A percentile compares a stretch with the other conserved stretches of the same genome.
These are phyloP conservation scores for Scartelaos histophorus DNA, from an alignment of 2,113 vertebrate species.

Conservation along the genomic window DNA sequence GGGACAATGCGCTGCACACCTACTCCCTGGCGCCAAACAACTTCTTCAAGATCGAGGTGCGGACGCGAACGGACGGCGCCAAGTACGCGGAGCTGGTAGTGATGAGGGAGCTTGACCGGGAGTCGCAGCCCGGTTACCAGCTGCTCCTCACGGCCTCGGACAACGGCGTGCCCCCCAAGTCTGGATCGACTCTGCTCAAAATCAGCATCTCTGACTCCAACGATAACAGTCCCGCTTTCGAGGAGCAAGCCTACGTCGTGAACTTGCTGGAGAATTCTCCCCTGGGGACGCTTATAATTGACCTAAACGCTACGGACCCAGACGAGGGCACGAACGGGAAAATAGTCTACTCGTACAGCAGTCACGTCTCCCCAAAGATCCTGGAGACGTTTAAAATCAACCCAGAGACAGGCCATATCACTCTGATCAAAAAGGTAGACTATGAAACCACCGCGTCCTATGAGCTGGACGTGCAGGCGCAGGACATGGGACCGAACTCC, in stretches of 20 bases:
- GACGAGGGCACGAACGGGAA: slow-evolving; percentile 97
- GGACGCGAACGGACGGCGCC: slow-evolving; percentile 90
- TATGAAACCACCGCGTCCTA: slow-evolving; percentile 88
- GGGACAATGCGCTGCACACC: slow-evolving; percentile 89
- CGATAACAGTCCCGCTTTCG: slow-evolving; percentile 94
- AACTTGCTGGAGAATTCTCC: slow-evolving; percentile 87
- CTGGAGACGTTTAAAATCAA: slow-evolving; percentile 91
- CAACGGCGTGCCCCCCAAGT: slow-evolving; percentile 87
- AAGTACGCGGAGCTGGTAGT: slow-evolving; percentile 95
- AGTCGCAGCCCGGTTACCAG: slow-evolving; percentile 87
- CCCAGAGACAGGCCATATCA: slow-evolving; percentile 88
- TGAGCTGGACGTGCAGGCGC: slow-evolving; percentile 94
- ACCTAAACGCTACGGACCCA: slow-evolving; percentile 96
- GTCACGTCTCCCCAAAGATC: slow-evolving; percentile 90
- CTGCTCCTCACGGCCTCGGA: slow-evolving; percentile 91
- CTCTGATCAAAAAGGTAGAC: slow-evolving; percentile 91
- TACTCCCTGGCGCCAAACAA: slow-evolving; percentile 90
- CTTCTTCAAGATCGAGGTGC: slow-evolving; percentile 90
- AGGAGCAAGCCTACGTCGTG: slow-evolving; percentile 86
- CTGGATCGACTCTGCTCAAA: slow-evolving; percentile 90
- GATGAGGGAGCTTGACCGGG: slow-evolving; percentile 87
- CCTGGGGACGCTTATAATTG: slow-evolving; percentile 86
- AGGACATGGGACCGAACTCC: slow-evolving; percentile 95
- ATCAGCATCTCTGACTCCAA: slow-evolving; percentile 96
- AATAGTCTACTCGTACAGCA: slow-evolving; percentile 93